Evolutionary conservation across 1,140 invertebrate species (phyloP).

Genomic region (Reticulitermes speratus): DNA sequence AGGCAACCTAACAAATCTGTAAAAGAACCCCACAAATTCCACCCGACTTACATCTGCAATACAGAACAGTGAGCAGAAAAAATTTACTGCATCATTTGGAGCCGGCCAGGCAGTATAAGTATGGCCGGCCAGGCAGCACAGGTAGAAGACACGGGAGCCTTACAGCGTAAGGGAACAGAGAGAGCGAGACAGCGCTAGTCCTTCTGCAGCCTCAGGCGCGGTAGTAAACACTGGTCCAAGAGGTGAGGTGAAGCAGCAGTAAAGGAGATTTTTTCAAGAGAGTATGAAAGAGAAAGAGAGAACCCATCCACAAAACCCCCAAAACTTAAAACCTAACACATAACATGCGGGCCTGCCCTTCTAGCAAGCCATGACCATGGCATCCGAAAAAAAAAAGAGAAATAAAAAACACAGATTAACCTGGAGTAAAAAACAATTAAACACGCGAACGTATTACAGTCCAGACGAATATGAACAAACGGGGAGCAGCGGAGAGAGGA

Average conservation of each 20-base stretch:
- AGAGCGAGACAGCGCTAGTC: neutral
- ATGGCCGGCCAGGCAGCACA: neutral
- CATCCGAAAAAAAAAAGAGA: neutral
- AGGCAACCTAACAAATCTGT: neutral
- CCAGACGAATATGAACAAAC: neutral
- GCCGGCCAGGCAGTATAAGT: neutral
- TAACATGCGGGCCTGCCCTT: neutral
- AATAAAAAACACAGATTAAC: neutral
- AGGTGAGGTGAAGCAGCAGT: neutral
- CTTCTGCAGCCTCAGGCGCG: neutral
- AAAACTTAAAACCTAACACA: constrained; percentile 15
- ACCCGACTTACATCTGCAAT: neutral
- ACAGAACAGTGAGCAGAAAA: neutral
- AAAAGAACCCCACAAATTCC: neutral
- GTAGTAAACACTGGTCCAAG: neutral
- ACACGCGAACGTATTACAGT: neutral
- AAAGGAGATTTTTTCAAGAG: neutral
- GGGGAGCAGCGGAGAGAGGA: too few relatives aligned
- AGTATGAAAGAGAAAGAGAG: neutral
- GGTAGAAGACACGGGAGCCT: neutral
- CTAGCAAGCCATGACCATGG: neutral
- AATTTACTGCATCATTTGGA: constrained; percentile 16
- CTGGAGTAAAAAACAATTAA: neutral
- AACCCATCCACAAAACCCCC: constrained; percentile 3
- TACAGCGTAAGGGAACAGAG: neutral